Evolutionary conservation across 1,140 invertebrate genomes (phyloP).

Genomic region (Bombus haemorrhoidalis): DNA sequence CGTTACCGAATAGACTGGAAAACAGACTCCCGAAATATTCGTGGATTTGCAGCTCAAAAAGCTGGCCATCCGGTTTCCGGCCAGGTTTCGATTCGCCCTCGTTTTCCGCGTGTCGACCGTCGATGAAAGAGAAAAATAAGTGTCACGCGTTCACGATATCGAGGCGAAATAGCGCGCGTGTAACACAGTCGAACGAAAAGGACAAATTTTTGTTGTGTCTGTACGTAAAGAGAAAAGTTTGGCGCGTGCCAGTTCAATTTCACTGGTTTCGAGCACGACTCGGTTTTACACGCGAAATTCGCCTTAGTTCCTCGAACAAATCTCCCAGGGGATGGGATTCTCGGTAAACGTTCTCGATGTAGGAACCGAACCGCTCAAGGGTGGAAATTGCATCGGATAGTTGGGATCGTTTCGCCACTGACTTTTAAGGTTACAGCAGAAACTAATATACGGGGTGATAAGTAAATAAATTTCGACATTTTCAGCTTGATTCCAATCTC

Average conservation of each 20-base stretch:
- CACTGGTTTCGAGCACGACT: background rate
- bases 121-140: slow-evolving; percentile 11
- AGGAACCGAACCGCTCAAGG: too few species aligned
- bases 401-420: background rate
- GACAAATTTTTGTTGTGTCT: background rate
- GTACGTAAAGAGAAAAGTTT: background rate
- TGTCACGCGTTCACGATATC: background rate
- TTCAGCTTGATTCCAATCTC: too few species aligned
- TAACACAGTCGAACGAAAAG: background rate
- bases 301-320: background rate
- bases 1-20: background rate
- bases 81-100: background rate
- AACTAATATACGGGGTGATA: background rate
- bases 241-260: background rate
- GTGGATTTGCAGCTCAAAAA: background rate
- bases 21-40: background rate
- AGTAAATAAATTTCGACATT: background rate
- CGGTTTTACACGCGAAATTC: background rate
- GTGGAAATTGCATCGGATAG: background rate
- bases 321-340: background rate
- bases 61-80: background rate
- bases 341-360: background rate
- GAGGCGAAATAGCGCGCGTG: background rate
- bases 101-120: background rate
- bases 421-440: background rate